Percentiles rank a stretch among this genome's conserved stretches.
Conservation (phyloP, 2,888 invertebrate species). For the Chrysotoxum bicinctum region DNA sequence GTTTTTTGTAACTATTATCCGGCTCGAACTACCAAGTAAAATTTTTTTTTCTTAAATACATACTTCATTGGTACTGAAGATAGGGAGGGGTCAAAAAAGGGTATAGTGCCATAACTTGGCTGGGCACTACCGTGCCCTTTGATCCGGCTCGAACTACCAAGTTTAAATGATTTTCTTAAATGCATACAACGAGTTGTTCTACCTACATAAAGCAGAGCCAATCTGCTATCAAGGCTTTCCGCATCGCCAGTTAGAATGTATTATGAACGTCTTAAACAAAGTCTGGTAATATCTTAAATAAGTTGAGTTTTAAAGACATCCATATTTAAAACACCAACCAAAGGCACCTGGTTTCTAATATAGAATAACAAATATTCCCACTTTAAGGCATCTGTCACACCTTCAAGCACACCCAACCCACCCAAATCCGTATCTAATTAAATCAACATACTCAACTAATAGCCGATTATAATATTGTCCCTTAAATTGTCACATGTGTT, state of each 20-base stretch:
- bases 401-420: neutral
- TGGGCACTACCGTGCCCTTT: too few relatives aligned
- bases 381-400: neutral
- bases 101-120: too few relatives aligned
- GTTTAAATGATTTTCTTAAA: too few relatives aligned
- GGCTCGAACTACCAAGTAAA: too few relatives aligned
- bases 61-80: too few relatives aligned
- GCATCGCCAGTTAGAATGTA: neutral
- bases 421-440: neutral
- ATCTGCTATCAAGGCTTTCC: neutral
- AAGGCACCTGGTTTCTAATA: neutral
- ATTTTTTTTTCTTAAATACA: too few relatives aligned
- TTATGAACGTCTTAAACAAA: neutral
- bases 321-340: neutral
- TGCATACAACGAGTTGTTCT: fast-evolving
- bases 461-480: constrained; percentile 39
- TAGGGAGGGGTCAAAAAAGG: too few relatives aligned
- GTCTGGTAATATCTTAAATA: neutral
- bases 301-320: too few relatives aligned
- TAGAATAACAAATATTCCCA: neutral
- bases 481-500: constrained; percentile 14
- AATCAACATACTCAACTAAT: constrained; percentile 60
- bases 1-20: too few relatives aligned
- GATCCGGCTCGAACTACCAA: too few relatives aligned
- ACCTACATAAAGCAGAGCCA: neutral